Evolutionary conservation across 2,888 invertebrate genomes (phyloP).

Genomic region (Drosophila aldrichi): DNA sequence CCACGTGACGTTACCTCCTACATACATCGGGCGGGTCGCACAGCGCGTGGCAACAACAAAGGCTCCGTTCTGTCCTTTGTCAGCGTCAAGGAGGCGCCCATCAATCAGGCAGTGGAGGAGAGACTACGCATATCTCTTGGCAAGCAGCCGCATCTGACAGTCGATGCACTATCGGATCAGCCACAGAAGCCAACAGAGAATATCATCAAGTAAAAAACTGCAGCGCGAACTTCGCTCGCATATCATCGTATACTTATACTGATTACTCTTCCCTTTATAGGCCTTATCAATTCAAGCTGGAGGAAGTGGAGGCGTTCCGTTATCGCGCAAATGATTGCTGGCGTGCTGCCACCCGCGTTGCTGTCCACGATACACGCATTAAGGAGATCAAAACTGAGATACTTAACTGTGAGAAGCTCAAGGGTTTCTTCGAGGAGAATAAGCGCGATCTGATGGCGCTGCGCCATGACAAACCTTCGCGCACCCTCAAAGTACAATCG

Average conservation of each 20-base stretch:
- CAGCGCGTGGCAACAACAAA: constrained; percentile 94
- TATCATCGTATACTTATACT: neutral
- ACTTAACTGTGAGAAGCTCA: constrained; percentile 95
- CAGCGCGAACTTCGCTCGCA: neutral
- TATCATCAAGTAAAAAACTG: constrained; percentile 87
- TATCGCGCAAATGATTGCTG: constrained; percentile 98
- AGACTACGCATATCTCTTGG: constrained; percentile 89
- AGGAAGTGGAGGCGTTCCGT: constrained; percentile 98
- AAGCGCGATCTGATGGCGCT: constrained; percentile 94
- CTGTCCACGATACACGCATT: constrained; percentile 96
- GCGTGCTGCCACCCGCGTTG: constrained; percentile 96
- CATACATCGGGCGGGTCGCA: constrained; percentile 97
- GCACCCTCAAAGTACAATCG: constrained; percentile 92
- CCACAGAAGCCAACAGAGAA: constrained; percentile 83
- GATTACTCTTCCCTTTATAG: constrained; percentile 86
- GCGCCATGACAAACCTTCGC: constrained; percentile 93
- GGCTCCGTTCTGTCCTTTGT: constrained; percentile 96
- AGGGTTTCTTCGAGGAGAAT: constrained; percentile 97
- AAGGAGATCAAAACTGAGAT: constrained; percentile 98
- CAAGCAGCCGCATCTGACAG: constrained; percentile 26
- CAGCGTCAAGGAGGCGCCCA: constrained; percentile 90
- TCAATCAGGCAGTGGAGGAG: constrained; percentile 91
- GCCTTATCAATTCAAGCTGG: constrained; percentile 96
- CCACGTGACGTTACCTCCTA: constrained; percentile 95
- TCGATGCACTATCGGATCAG: constrained; percentile 6